Percentiles rank a stretch among this genome's conserved stretches.
These are phyloP conservation scores for Bombus pyrosoma DNA, from an alignment of 1,140 invertebrate species.

Conservation along the genomic window DNA sequence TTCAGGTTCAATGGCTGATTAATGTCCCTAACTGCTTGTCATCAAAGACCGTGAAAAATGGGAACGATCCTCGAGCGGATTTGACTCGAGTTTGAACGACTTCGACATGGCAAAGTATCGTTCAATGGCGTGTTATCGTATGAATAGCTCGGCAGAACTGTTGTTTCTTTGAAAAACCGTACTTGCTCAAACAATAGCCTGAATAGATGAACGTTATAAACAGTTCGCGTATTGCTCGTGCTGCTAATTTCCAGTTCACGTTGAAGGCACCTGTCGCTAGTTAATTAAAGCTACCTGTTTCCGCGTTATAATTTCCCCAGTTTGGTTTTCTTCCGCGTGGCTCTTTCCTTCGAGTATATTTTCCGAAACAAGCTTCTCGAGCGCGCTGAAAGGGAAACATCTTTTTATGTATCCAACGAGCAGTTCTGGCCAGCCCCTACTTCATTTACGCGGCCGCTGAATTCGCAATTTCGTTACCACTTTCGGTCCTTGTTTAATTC, in stretches of 20 bases:
- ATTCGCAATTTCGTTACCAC: neutral
- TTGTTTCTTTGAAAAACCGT: neutral
- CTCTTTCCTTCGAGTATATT: neutral
- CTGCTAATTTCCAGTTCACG: neutral
- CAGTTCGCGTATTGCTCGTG: neutral
- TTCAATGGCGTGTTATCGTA: neutral
- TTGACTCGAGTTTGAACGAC: too few relatives aligned
- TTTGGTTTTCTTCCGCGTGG: neutral
- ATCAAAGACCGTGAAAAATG: neutral
- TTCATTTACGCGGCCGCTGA: neutral
- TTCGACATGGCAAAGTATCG: neutral
- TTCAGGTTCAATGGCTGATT: neutral
- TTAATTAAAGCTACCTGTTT: constrained; percentile 15
- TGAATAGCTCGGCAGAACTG: neutral
- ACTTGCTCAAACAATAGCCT: neutral
- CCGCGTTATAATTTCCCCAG: neutral
- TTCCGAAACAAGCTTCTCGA: neutral
- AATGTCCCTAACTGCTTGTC: too few relatives aligned
- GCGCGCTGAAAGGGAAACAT: neutral
- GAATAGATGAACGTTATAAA: neutral
- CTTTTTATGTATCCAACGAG: neutral
- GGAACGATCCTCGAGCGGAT: neutral
- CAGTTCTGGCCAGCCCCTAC: neutral
- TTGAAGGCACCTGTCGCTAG: neutral
- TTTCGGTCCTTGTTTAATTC: constrained; percentile 20